Percentiles rank a stretch among this genome's conserved stretches.
Conservation (phyloP, 35 echinoderm and acorn worm genomes). For the Diadema setosum region DNA sequence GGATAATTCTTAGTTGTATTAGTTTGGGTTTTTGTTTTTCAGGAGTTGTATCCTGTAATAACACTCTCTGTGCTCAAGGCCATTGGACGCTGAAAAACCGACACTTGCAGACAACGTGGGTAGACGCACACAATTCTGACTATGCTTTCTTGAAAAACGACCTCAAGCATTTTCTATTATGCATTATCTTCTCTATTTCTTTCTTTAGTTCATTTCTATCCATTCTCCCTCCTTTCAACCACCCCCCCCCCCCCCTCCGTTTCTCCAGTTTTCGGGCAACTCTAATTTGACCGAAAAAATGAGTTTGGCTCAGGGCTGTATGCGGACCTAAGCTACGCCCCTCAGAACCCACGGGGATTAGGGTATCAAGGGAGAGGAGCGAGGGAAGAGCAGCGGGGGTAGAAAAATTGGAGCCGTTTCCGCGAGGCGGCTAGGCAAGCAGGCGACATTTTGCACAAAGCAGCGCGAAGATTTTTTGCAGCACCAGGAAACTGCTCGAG, state of each 20-base stretch:
- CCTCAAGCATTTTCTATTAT: slow-evolving; percentile 6
- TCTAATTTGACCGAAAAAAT: slow-evolving; percentile 15
- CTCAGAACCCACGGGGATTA: slow-evolving; percentile 4
- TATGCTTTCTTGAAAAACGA: neutral
- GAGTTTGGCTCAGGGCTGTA: neutral
- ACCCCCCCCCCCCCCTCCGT: neutral
- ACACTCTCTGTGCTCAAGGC: neutral
- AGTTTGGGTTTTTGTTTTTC: neutral
- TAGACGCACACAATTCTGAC: neutral
- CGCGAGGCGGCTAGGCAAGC: neutral
- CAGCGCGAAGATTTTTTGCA: neutral
- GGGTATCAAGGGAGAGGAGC: neutral
- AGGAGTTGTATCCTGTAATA: neutral
- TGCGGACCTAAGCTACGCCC: neutral
- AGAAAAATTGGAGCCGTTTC: slow-evolving; percentile 3
- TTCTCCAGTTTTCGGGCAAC: neutral
- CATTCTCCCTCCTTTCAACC: neutral
- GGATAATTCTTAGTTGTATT: slow-evolving; percentile 12
- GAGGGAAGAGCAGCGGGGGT: neutral
- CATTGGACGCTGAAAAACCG: neutral
- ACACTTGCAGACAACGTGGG: neutral
- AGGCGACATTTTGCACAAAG: slow-evolving; percentile 10
- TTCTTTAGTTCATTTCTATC: neutral
- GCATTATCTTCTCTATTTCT: slow-evolving; percentile 1
- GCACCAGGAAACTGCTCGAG: neutral